phyloP scores from a whole-genome alignment of 1,140 invertebrate genomes.

The Cheumatopsyche charites region DNA sequence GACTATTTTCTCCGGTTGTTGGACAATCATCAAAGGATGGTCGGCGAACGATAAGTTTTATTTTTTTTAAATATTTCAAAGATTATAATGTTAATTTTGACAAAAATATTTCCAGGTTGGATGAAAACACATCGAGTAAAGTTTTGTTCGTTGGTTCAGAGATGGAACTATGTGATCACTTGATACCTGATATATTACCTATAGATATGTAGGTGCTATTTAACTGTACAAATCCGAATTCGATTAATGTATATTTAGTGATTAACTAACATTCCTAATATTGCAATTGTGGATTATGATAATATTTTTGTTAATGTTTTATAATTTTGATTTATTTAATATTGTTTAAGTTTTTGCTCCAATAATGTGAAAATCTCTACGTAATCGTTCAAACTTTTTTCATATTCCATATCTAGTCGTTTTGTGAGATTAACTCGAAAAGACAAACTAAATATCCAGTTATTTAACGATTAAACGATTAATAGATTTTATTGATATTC shows the following conservation, averaged over 20 bases:
- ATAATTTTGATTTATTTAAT: no score
- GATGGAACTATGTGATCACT: constrained; percentile 71
- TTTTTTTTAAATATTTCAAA: constrained; percentile 13
- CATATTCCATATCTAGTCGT: background rate
- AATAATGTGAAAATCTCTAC: no score
- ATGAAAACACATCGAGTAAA: constrained; percentile 77
- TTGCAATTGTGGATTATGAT: background rate
- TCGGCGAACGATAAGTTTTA: constrained; percentile 51
- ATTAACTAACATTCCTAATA: background rate
- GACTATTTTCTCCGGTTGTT: constrained; percentile 73
- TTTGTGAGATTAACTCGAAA: background rate
- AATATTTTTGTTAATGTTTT: background rate
- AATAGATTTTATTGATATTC: no score
- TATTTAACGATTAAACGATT: no score
- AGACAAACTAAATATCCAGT: no score
- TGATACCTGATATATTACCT: constrained; percentile 78
- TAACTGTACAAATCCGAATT: constrained; percentile 43
- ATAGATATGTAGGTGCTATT: constrained; percentile 64
- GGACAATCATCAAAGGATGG: constrained; percentile 75
- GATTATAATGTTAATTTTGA: constrained; percentile 13
- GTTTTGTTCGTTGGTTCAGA: constrained; percentile 73
- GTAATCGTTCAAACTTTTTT: background rate
- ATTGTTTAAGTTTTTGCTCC: no score
- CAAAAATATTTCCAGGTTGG: constrained; percentile 62
- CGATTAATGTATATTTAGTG: background rate